These are phyloP conservation scores for Lacanobia oleracea DNA, from an alignment of 2,888 invertebrate species.

Conservation along the genomic window DNA sequence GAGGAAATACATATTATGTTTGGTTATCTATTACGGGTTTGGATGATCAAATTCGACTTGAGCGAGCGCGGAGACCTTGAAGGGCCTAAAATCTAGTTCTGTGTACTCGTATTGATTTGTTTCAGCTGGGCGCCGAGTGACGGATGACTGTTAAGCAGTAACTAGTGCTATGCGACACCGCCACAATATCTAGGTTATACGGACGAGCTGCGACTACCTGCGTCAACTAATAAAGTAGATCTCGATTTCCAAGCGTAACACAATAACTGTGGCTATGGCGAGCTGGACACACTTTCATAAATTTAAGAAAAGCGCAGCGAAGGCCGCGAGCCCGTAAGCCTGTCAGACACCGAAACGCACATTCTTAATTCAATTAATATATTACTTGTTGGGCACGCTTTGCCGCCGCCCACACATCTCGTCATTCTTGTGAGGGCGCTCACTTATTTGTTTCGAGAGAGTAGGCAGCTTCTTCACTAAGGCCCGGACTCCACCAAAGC, in stretches of 20 bases:
- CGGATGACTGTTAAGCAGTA: not conserved
- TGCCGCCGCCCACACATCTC: not conserved
- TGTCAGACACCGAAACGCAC: not conserved
- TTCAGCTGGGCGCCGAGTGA: not conserved
- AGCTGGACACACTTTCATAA: slow-evolving; percentile 51
- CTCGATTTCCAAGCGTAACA: slow-evolving; percentile 36
- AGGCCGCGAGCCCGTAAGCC: not conserved
- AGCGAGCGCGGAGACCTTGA: slow-evolving; percentile 1
- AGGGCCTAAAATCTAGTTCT: not conserved
- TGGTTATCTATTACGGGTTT: not conserved
- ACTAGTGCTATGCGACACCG: not conserved
- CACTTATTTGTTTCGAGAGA: not conserved
- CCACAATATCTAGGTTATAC: not conserved
- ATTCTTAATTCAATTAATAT: slow-evolving; percentile 9
- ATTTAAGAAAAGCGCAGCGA: slow-evolving; percentile 41
- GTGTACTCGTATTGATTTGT: not conserved
- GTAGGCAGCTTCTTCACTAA: not conserved
- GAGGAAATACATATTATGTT: not conserved
- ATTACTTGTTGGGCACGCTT: no score
- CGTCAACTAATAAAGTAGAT: slow-evolving; percentile 23
- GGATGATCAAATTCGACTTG: not conserved
- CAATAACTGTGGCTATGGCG: slow-evolving; percentile 30
- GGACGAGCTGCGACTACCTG: not conserved
- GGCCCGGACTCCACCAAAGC: no score
- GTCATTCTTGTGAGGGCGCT: not conserved